Conservation (phyloP, 2,888 invertebrate genomes). For the Helleia helle region DNA sequence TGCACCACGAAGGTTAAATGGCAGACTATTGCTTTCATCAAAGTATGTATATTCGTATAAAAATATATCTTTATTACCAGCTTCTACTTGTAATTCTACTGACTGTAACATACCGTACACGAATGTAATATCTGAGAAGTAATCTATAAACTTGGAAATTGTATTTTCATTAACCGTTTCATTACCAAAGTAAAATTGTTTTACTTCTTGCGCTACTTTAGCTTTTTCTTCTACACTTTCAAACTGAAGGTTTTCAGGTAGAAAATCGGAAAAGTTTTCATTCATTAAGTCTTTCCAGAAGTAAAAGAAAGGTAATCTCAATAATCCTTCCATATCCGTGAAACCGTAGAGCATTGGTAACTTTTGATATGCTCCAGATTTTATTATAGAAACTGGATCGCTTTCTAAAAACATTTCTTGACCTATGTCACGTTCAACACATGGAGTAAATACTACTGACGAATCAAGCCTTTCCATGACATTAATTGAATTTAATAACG, state of each 20-base stretch:
- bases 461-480: constrained; percentile 17
- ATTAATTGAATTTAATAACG: constrained; percentile 23
- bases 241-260: constrained; percentile 38
- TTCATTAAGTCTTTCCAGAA: constrained; percentile 35
- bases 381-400: constrained; percentile 32
- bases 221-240: constrained; percentile 28
- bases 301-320: constrained; percentile 23
- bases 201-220: constrained; percentile 28
- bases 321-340: constrained; percentile 33
- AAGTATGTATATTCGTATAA: constrained; percentile 38
- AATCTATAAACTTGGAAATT: constrained; percentile 24
- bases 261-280: constrained; percentile 35
- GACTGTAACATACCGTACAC: constrained; percentile 27
- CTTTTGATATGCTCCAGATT: constrained; percentile 25
- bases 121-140: constrained; percentile 41
- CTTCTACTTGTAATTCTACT: constrained; percentile 27
- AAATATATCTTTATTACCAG: constrained; percentile 34
- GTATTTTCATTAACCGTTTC: constrained; percentile 22
- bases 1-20: constrained; percentile 21
- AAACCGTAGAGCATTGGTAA: constrained; percentile 37
- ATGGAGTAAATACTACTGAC: constrained; percentile 23
- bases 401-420: constrained; percentile 28
- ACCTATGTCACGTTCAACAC: constrained; percentile 24
- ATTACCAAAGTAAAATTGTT: constrained; percentile 31
- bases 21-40: constrained; percentile 23